Conservation (phyloP, 2,888 invertebrate genomes). For the Ormyrus thymus region DNA sequence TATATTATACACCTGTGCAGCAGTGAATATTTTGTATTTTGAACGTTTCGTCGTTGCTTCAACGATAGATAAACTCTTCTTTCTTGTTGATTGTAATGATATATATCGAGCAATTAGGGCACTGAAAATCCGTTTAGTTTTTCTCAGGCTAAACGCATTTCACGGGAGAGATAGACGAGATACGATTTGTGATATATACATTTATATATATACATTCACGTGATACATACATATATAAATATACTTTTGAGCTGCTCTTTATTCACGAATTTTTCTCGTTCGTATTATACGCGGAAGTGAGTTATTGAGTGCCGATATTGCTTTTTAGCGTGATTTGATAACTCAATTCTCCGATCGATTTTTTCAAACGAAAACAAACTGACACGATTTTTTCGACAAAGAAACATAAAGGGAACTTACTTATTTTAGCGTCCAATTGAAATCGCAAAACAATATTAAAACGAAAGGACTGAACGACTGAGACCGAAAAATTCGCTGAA, state of each 20-base stretch:
- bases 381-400: too few species aligned
- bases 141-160: background rate
- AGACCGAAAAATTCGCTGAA: slow-evolving; percentile 3
- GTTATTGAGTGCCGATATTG: background rate
- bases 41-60: slow-evolving; percentile 1
- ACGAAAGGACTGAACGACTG: slow-evolving; percentile 12
- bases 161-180: background rate
- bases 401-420: background rate
- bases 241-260: slow-evolving; percentile 20
- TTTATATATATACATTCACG: background rate
- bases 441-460: background rate
- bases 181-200: slow-evolving; percentile 17
- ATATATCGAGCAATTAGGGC: slow-evolving; percentile 14
- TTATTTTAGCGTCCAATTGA: slow-evolving; percentile 42
- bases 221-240: background rate
- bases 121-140: slow-evolving; percentile 6
- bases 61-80: slow-evolving; percentile 26
- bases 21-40: slow-evolving; percentile 32
- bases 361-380: background rate
- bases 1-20: slow-evolving; percentile 31
- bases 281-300: background rate
- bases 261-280: slow-evolving; percentile 15
- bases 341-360: background rate
- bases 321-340: background rate
- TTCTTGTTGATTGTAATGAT: slow-evolving; percentile 32